Percentiles rank a stretch among this genome's conserved stretches.
These are phyloP conservation scores for Drosophila navojoa DNA, from an alignment of 1,140 invertebrate genomes.

Conservation along the genomic window DNA sequence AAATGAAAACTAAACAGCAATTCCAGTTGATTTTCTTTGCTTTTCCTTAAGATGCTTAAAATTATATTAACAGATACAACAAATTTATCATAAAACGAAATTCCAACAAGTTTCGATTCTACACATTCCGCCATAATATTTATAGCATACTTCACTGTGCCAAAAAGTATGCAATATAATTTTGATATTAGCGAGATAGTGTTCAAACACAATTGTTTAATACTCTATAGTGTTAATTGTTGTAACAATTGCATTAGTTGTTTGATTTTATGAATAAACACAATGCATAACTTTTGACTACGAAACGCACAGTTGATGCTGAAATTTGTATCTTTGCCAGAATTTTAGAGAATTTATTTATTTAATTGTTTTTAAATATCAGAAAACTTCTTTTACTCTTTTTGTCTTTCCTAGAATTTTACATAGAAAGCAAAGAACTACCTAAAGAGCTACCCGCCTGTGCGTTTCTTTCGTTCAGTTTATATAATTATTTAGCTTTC, in stretches of 20 bases:
- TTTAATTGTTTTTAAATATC: no score
- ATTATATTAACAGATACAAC: constrained; percentile 28
- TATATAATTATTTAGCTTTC: constrained; percentile 18
- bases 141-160: background rate
- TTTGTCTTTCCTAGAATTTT: background rate
- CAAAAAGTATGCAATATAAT: constrained; percentile 11
- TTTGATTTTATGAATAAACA: background rate
- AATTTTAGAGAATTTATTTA: no score
- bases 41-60: constrained; percentile 10
- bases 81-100: background rate
- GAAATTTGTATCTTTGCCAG: no score
- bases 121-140: background rate
- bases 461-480: constrained; percentile 32
- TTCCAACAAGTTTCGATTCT: background rate
- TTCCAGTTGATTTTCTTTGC: constrained; percentile 22
- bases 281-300: constrained; percentile 1
- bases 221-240: constrained; percentile 34
- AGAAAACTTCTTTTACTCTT: no score
- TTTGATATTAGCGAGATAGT: background rate
- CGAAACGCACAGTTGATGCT: background rate
- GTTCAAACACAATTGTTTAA: background rate
- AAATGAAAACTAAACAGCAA: constrained; percentile 9
- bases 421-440: background rate
- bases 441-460: background rate
- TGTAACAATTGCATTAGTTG: constrained; percentile 47